phyloP scores from a whole-genome alignment of 2,113 vertebrate genomes.

The Hypomesus transpacificus region DNA sequence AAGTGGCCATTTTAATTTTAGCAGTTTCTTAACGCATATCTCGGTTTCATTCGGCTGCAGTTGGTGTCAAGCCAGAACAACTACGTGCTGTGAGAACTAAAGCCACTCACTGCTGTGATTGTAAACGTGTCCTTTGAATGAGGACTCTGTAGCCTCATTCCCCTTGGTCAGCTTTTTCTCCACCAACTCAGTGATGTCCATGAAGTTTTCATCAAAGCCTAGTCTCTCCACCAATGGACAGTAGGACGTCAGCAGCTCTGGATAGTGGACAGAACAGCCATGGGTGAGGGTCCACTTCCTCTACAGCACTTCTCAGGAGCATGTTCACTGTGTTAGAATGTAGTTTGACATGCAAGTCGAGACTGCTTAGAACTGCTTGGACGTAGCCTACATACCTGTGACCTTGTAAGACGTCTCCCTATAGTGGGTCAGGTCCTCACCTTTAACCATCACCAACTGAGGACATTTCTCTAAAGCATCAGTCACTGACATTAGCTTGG shows the following conservation, averaged over 20 bases:
- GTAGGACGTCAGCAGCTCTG: slow-evolving; percentile 83
- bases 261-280: slow-evolving; percentile 25
- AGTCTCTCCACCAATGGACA: slow-evolving; percentile 85
- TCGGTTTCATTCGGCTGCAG: slow-evolving; percentile 34
- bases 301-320: neutral
- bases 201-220: slow-evolving; percentile 90
- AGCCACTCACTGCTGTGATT: slow-evolving; percentile 68
- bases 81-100: neutral
- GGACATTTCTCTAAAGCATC: slow-evolving; percentile 84
- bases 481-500: slow-evolving; percentile 79
- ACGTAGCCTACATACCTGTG: slow-evolving; percentile 74
- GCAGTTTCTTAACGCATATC: slow-evolving; percentile 37
- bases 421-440: slow-evolving; percentile 87
- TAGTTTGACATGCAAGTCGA: neutral
- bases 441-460: slow-evolving; percentile 82
- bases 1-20: slow-evolving; percentile 31
- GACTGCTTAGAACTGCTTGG: neutral
- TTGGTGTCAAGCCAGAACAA: slow-evolving; percentile 7
- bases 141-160: slow-evolving; percentile 24
- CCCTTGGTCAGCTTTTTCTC: slow-evolving; percentile 66
- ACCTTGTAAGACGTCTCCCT: slow-evolving; percentile 86
- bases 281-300: slow-evolving; percentile 5
- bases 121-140: slow-evolving; percentile 79
- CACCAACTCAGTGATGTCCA: slow-evolving; percentile 83
- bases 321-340: neutral